These are phyloP conservation scores for Cheracebus regulus DNA, from an alignment of 2,797 vertebrate genomes.

Conservation along the genomic window DNA sequence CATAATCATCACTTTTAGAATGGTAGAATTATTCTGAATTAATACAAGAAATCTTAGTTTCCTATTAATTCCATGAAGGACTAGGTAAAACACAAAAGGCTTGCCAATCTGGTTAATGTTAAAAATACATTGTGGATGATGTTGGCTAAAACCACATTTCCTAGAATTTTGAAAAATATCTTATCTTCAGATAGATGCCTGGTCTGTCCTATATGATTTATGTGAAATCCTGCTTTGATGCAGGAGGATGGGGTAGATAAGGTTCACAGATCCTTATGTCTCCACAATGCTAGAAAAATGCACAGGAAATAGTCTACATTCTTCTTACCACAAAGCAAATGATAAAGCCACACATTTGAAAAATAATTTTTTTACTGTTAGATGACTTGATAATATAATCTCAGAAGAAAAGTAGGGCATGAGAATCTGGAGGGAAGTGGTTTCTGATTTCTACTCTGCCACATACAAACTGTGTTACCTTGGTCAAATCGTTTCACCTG, in stretches of 20 bases:
- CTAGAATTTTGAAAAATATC: slow-evolving; percentile 12
- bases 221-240: slow-evolving; percentile 44
- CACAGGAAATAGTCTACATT: background rate
- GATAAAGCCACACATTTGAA: slow-evolving; percentile 2
- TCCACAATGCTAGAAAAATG: background rate
- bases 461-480: background rate
- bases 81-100: background rate
- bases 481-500: background rate
- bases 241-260: background rate
- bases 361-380: background rate
- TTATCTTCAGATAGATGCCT: slow-evolving; percentile 25
- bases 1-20: background rate
- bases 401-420: background rate
- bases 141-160: background rate
- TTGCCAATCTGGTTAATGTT: background rate
- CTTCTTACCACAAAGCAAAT: background rate
- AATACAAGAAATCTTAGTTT: slow-evolving; percentile 28
- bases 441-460: background rate
- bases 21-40: slow-evolving; percentile 6
- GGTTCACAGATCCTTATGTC: background rate
- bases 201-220: background rate
- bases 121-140: background rate
- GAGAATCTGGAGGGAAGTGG: background rate
- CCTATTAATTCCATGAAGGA: background rate
- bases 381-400: background rate